Base-by-base conservation (phyloP, 2,113 vertebrate species). In the Onychostoma macrolepis region DNA sequence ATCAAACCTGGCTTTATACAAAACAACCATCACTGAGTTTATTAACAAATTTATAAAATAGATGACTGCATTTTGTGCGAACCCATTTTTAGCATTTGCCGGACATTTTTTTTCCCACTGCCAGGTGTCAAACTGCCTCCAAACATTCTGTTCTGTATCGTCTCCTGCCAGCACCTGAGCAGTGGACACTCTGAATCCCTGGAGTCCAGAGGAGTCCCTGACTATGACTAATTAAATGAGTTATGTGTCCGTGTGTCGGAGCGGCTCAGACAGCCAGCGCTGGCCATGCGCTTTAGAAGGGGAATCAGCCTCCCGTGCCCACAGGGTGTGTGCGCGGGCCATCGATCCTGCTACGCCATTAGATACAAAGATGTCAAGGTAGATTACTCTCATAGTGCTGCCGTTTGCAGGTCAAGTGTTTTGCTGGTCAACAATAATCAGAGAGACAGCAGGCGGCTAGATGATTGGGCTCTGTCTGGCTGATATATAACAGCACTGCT, bases 361-460 rank as follows among this genome's bases (percentile, higher is more conserved):
- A 92, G 91, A 92, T 88, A 90, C 91, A 88, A 90, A 90, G 91
- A 92, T 91, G 91, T 92, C 90, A 87, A 89, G 90, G 90, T 88
- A 92, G 90, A 92, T 92, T 92, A 91, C 91, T 88, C 89, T 88
- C 85, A 88, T 92, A 91, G 89, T 90, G 88, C 91, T 89, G 90
- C 89, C 78, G 90, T 91, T 90, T 90, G 89, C 89, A 90, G 90
- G 91, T 91, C 90, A 92, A 91, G 90, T 86, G 87, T 91, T 92
- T 88, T 88, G 87, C 87, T 92, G 90, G 90, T 90, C 90, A 92
- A 90, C 90, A 91, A 90, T 90, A 92, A 91, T 91, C 89, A 91
- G 88, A 91, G 87, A 88, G 91, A 91, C 89, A 84, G 85, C 65
- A 69, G 75, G 79, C 67, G 63, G 87, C 79, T 53, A 79, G 85